These are phyloP conservation scores for Nematopogon swammerdamellus DNA, from an alignment of 2,888 invertebrate genomes.

Conservation along the genomic window DNA sequence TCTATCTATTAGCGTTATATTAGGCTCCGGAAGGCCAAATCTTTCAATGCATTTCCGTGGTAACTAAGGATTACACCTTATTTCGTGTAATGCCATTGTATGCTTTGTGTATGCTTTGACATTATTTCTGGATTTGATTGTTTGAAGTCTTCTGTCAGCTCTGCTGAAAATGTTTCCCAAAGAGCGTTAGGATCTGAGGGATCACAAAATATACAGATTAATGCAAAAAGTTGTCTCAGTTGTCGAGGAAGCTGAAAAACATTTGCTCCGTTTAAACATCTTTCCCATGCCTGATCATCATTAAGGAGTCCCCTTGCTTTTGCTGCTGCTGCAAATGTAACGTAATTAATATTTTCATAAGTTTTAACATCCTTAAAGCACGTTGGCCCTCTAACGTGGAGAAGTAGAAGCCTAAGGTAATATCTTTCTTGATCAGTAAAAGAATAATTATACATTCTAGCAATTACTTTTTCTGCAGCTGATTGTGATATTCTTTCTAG, in stretches of 20 bases:
- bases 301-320: conserved; percentile 6
- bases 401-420: conserved; percentile 14
- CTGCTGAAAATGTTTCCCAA: neutral
- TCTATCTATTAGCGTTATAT: neutral
- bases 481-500: conserved; percentile 13
- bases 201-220: conserved; percentile 9
- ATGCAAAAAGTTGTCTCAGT: conserved; percentile 7
- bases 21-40: neutral
- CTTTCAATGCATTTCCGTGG: neutral
- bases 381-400: conserved; percentile 4
- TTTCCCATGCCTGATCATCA: neutral
- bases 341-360: conserved; percentile 7
- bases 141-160: neutral
- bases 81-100: no score
- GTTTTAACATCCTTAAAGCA: conserved; percentile 12
- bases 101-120: no score
- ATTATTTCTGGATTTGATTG: no score
- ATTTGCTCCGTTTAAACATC: conserved; percentile 8
- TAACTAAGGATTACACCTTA: no score
- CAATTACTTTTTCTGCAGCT: conserved; percentile 11
- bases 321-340: conserved; percentile 7
- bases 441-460: conserved; percentile 12
- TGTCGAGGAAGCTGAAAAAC: conserved; percentile 11
- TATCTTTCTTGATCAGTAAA: conserved; percentile 12
- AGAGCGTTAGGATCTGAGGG: neutral